phyloP scores from a whole-genome alignment of 2,797 vertebrate genomes.

The Myotis myotis region DNA sequence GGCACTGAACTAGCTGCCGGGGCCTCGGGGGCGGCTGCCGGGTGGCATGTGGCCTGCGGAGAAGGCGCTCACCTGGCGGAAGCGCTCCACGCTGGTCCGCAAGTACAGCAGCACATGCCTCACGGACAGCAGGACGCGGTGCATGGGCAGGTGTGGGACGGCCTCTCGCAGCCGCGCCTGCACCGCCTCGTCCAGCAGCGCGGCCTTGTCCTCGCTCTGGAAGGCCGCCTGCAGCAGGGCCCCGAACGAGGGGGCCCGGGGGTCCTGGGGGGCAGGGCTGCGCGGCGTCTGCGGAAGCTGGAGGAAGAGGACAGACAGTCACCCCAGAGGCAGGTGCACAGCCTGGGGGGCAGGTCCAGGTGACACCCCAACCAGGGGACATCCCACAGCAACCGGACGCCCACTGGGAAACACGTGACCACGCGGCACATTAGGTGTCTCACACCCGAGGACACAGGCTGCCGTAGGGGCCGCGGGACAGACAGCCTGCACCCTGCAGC shows the following conservation, averaged over 20 bases:
- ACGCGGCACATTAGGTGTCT: rapidly evolving
- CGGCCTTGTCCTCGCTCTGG: conserved; percentile 78
- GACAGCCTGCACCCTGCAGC: no score
- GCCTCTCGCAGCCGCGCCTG: conserved; percentile 80
- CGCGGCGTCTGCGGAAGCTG: neutral
- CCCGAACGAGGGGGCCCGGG: conserved; percentile 77
- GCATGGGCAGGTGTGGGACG: conserved; percentile 74
- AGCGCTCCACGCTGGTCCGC: conserved; percentile 89
- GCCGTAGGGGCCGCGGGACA: rapidly evolving
- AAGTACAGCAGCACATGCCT: conserved; percentile 93
- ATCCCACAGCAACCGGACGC: rapidly evolving
- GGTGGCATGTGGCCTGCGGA: rapidly evolving
- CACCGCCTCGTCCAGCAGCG: conserved; percentile 76
- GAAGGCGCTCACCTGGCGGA: conserved; percentile 83
- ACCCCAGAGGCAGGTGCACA: rapidly evolving
- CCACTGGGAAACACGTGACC: rapidly evolving
- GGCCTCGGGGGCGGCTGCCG: rapidly evolving
- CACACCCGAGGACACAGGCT: neutral
- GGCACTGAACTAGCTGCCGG: rapidly evolving
- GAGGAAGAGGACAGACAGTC: neutral
- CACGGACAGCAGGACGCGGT: conserved; percentile 83
- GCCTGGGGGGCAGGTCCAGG: rapidly evolving
- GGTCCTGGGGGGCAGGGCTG: rapidly evolving
- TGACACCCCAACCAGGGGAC: rapidly evolving
- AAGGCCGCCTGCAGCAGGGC: conserved; percentile 86